Conservation (phyloP, 2,113 vertebrate genomes). For the Lepidothrix coronata region DNA sequence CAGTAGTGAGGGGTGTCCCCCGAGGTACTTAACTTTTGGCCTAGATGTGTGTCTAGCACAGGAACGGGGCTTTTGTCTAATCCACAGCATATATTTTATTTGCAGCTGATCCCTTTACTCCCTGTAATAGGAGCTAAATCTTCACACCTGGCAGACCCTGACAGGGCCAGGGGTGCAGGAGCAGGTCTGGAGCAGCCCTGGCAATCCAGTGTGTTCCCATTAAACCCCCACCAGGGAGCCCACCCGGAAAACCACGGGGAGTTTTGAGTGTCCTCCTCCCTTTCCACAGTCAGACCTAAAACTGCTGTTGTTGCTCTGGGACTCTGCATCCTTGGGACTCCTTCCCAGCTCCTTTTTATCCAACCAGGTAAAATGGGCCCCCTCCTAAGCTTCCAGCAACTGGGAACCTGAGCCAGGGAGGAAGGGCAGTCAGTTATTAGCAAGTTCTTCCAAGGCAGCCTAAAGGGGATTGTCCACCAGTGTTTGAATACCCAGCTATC, state of each 20-base stretch:
- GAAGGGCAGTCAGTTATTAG: conserved; percentile 55
- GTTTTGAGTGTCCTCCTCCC: neutral
- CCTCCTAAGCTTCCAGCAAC: neutral
- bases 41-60: neutral
- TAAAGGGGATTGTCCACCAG: conserved; percentile 60
- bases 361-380: neutral
- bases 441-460: conserved; percentile 57
- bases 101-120: conserved; percentile 46
- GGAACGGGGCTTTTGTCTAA: conserved; percentile 38
- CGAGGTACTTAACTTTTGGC: conserved; percentile 29
- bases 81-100: conserved; percentile 42
- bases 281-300: neutral
- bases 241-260: neutral
- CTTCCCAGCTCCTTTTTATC: neutral
- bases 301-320: neutral
- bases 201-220: neutral
- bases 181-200: neutral
- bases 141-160: conserved; percentile 47
- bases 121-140: conserved; percentile 60
- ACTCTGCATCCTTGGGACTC: neutral
- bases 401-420: conserved; percentile 22
- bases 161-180: neutral
- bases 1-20: neutral
- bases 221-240: neutral
- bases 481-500: conserved; percentile 55